Percentiles rank a stretch among this genome's conserved stretches.
These are phyloP conservation scores for Enteromius anoplus DNA, from an alignment of 2,797 vertebrate species.

Conservation along the genomic window DNA sequence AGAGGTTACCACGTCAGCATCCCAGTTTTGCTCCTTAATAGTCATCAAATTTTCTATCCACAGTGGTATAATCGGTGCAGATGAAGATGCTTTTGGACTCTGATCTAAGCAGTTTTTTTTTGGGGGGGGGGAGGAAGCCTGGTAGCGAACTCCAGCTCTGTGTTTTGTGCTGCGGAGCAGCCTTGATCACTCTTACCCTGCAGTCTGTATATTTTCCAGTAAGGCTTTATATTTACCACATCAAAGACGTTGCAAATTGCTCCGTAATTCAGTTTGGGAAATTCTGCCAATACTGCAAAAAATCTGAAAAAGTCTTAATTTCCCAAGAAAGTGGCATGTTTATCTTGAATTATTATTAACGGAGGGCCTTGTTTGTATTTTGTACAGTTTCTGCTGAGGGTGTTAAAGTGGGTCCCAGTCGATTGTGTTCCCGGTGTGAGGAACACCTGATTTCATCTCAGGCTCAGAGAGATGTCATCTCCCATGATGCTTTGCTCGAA, in stretches of 20 bases:
- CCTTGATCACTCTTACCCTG: constrained; percentile 65
- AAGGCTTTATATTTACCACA: constrained; percentile 75
- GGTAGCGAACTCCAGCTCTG: constrained; percentile 70
- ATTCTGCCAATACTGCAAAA: constrained; percentile 80
- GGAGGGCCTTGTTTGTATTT: constrained; percentile 64
- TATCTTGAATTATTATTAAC: constrained; percentile 78
- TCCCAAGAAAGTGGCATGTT: constrained; percentile 75
- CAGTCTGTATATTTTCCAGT: constrained; percentile 70
- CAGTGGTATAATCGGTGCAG: constrained; percentile 74
- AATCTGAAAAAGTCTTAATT: constrained; percentile 72
- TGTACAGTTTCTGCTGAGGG: constrained; percentile 80
- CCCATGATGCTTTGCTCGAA: constrained; percentile 75
- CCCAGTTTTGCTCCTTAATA: constrained; percentile 70
- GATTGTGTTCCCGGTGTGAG: constrained; percentile 72
- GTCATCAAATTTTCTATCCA: constrained; percentile 79
- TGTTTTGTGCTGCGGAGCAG: constrained; percentile 60
- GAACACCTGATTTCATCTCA: constrained; percentile 80
- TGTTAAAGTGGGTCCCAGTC: constrained; percentile 67
- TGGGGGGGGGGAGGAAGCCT: constrained; percentile 66
- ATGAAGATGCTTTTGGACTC: constrained; percentile 76
- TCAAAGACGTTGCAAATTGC: constrained; percentile 80
- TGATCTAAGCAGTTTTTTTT: constrained; percentile 79
- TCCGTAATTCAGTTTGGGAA: constrained; percentile 79
- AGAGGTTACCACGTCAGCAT: constrained; percentile 80
- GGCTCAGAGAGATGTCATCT: constrained; percentile 73